phyloP scores from a whole-genome alignment of 2,113 vertebrate species.

The Alectura lathami region DNA sequence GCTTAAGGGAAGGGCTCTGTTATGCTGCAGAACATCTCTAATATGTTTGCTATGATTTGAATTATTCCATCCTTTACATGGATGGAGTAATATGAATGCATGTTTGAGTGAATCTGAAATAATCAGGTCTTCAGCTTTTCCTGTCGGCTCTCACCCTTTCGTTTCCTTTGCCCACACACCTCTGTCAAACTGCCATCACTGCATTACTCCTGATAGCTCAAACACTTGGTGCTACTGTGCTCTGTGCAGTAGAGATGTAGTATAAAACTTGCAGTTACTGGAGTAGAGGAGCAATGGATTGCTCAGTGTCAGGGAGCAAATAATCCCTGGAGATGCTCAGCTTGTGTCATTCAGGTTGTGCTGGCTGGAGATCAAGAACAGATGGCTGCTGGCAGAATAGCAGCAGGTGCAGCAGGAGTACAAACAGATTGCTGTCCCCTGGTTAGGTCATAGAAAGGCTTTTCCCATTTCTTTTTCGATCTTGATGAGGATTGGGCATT shows the following conservation, averaged over 20 bases:
- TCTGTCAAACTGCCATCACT: too few species aligned
- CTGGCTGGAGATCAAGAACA: conserved; percentile 37
- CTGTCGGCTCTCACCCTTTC: conserved; percentile 2
- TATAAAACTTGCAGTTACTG: not conserved
- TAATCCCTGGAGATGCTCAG: not conserved
- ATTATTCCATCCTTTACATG: not conserved
- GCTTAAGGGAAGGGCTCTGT: conserved; percentile 7
- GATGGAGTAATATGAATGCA: not conserved
- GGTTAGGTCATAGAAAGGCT: conserved; percentile 28
- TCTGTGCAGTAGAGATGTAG: not conserved
- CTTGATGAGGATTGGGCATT: not conserved
- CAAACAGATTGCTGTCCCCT: conserved; percentile 53
- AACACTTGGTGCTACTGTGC: not conserved
- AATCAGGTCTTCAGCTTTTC: not conserved
- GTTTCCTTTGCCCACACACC: not conserved
- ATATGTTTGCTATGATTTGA: not conserved
- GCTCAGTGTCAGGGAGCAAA: not conserved
- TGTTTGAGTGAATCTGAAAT: not conserved
- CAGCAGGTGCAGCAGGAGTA: conserved; percentile 61
- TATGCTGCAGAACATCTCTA: not conserved
- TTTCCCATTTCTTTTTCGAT: conserved; percentile 13
- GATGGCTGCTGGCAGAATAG: conserved; percentile 42
- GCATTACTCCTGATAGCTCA: conserved; percentile 11
- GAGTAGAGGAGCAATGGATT: not conserved
- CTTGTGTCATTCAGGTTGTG: conserved; percentile 21